Evolutionary conservation across 30 jellyfish, hydroid and myxozoan genomes (phyloP).

Genomic region (Pseudorhiza aurosa): DNA sequence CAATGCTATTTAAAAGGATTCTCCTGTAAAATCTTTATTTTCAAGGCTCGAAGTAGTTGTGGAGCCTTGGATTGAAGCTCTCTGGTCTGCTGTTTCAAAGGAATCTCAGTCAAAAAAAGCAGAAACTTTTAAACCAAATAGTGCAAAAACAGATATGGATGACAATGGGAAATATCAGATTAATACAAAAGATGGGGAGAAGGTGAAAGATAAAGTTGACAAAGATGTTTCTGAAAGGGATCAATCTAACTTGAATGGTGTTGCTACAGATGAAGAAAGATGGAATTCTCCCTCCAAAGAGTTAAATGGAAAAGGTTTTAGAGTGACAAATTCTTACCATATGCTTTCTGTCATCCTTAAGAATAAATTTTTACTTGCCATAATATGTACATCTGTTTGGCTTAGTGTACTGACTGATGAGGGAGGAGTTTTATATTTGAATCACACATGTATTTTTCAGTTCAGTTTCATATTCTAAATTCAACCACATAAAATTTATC

Average conservation of each 20-base stretch:
- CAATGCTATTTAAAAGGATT: too few species aligned
- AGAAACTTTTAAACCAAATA: neutral
- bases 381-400: too few species aligned
- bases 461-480: too few species aligned
- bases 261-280: neutral
- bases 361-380: too few species aligned
- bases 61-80: constrained; percentile 99
- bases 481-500: too few species aligned
- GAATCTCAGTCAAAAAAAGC: constrained; percentile 1
- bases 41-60: constrained; percentile 91
- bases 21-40: too few species aligned
- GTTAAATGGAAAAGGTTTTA: constrained; percentile 45
- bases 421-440: too few species aligned
- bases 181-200: neutral
- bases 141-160: neutral
- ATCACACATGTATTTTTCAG: too few species aligned
- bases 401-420: too few species aligned
- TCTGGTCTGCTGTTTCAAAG: constrained; percentile 74
- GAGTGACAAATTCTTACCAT: too few species aligned
- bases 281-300: constrained; percentile 28
- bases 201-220: neutral
- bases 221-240: neutral
- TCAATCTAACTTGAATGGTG: neutral
- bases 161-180: neutral
- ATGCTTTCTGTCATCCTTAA: too few species aligned